Percentiles rank a stretch among this genome's conserved stretches.
Conservation (phyloP, 2,797 vertebrate genomes). For the Pyrocephalus nanus region DNA sequence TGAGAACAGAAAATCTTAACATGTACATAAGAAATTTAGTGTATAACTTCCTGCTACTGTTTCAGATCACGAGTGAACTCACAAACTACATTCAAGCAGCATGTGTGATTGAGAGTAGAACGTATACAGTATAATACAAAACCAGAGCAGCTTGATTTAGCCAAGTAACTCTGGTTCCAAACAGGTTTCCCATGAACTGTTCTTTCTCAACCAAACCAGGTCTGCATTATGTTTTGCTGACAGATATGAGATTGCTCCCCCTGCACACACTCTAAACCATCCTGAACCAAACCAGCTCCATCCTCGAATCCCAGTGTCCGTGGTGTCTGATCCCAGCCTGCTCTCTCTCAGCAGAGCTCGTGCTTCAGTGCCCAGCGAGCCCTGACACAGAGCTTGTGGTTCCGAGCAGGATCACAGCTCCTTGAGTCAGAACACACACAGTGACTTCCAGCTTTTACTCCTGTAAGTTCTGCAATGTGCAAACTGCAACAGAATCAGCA, state of each 20-base stretch:
- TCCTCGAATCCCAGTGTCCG: rapidly evolving
- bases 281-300: not conserved
- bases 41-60: not conserved
- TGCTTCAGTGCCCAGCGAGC: rapidly evolving
- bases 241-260: rapidly evolving
- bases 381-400: not conserved
- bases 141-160: not conserved
- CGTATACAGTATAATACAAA: not conserved
- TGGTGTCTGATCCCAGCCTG: not conserved
- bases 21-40: not conserved
- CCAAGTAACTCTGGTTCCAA: not conserved
- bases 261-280: not conserved
- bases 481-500: not conserved
- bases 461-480: not conserved
- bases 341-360: not conserved
- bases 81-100: not conserved
- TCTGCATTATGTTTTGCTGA: not conserved
- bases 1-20: not conserved
- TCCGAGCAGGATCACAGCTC: not conserved
- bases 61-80: not conserved
- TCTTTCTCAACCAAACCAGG: not conserved
- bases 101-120: rapidly evolving
- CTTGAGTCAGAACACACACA: not conserved
- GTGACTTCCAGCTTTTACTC: not conserved
- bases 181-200: not conserved